Base-by-base conservation (phyloP, 2,888 invertebrate genomes). In the Dicranocentrus wangi region DNA sequence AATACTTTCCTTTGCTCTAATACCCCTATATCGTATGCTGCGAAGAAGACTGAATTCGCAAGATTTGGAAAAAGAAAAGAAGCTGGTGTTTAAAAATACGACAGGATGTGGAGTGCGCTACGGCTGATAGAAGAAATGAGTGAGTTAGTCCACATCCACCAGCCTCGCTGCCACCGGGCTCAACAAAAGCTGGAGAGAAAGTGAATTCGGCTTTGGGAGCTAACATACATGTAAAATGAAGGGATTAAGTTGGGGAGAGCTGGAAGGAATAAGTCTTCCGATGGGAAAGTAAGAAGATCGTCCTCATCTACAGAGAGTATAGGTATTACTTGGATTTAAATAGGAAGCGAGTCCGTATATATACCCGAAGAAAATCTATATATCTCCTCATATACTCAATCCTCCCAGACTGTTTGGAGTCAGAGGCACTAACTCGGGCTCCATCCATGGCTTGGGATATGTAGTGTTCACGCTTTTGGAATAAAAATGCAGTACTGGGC, bases 351-450 rank as follows among this genome's bases (percentile, higher is more conserved):
- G 19, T 8, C 7, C 21, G 17, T 7, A 39, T n/a, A 17, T 32
- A 39, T 63, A 42, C 21, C 39, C 5, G 15, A 42, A 3, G 23
- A 65, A 10, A 10, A n/a, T 15, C 8, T 17, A 32, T 32, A 17
- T 10, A 2, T 42, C 13, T 42, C 17, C 25, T 51, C 70, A 69
- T 42, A 17, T 60, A 32, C 19, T 25, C 66, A 71, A 43, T 43
- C 60, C 43, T 78, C 63, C 77, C 77, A 78, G 77, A 78, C 77
- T 78, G 77, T 78, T 78, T 78, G 77, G 77, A 78, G 77, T 61
- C 70, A 63, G 55, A 27, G 15, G 70, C 17, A 47, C 42, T 43
- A 71, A 21, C 28, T 28, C 7, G 23, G 60, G 8, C n/a, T 19
- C 13, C 10, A 17, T 42, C 55, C 70, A 15, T 1, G 10, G 68